Conservation (phyloP, 2,113 vertebrate species). For the Pygoscelis antarcticus region DNA sequence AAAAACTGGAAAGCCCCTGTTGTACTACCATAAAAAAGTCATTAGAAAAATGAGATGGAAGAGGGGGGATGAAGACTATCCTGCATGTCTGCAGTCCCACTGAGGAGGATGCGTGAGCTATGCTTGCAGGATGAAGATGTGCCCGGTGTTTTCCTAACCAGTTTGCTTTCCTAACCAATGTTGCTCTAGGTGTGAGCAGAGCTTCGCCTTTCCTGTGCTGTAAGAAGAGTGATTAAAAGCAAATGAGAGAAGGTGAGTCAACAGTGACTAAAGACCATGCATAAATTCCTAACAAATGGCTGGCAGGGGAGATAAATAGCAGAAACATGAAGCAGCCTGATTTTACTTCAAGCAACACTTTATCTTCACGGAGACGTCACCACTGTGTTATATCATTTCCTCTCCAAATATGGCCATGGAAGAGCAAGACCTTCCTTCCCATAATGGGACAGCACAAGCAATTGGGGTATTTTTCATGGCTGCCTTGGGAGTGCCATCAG, state of each 20-base stretch:
- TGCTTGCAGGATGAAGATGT: background rate
- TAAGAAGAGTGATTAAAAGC: slow-evolving; percentile 12
- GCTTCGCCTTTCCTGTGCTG: background rate
- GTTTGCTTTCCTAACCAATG: background rate
- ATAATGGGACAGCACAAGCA: background rate
- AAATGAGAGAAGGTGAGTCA: slow-evolving; percentile 37
- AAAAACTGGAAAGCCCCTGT: slow-evolving; percentile 4
- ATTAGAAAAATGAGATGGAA: background rate
- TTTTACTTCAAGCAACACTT: slow-evolving; percentile 2
- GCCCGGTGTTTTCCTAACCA: background rate
- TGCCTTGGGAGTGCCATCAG: background rate
- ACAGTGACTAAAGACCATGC: background rate
- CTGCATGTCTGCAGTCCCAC: background rate
- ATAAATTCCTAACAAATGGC: slow-evolving; percentile 53
- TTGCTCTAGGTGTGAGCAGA: background rate
- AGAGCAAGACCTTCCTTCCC: background rate
- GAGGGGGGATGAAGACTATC: background rate
- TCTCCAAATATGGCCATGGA: background rate
- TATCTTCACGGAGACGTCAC: slow-evolving; percentile 13
- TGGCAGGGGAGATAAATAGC: background rate
- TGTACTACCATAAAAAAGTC: background rate
- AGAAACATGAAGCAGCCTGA: slow-evolving; percentile 13
- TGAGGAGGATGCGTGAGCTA: background rate
- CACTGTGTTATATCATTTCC: slow-evolving; percentile 1
- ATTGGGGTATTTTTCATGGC: background rate